Percentiles rank a stretch among this genome's conserved stretches.
Evolutionary conservation across 2,888 invertebrate species (phyloP).

Genomic region (Drosophila ustulata): DNA sequence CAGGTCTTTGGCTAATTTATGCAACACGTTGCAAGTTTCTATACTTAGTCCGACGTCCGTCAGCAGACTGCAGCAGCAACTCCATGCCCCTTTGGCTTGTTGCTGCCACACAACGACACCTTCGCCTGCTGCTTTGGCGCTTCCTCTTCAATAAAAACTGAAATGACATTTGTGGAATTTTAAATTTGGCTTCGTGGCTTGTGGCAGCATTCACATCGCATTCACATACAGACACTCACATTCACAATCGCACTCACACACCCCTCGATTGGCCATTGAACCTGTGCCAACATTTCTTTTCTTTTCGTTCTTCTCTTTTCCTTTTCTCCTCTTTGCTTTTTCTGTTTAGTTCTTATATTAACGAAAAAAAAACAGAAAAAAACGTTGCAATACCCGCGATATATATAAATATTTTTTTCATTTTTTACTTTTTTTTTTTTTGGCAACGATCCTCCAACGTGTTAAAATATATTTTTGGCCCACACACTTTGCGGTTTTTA

Average conservation of each 20-base stretch:
- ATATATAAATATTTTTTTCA: conserved; percentile 16
- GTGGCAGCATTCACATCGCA: conserved; percentile 33
- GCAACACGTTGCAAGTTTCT: conserved; percentile 67
- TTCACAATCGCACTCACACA: not conserved
- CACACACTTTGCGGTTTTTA: conserved; percentile 65
- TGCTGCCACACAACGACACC: conserved; percentile 29
- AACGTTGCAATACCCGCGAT: conserved; percentile 23
- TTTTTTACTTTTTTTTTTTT: conserved; percentile 38
- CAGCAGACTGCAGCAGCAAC: not conserved
- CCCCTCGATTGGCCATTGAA: conserved; percentile 78
- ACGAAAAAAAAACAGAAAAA: conserved; percentile 9
- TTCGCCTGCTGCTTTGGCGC: conserved; percentile 21
- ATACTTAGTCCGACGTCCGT: conserved; percentile 35
- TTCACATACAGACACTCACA: conserved; percentile 4
- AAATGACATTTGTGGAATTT: conserved; percentile 79
- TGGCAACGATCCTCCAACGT: conserved; percentile 63
- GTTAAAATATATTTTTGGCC: conserved; percentile 60
- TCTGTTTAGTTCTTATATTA: conserved; percentile 33
- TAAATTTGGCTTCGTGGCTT: conserved; percentile 65
- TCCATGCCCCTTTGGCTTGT: not conserved
- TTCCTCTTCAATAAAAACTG: conserved; percentile 62
- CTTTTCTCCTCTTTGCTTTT: conserved; percentile 19
- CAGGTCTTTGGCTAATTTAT: conserved; percentile 61
- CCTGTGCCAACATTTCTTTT: conserved; percentile 78
- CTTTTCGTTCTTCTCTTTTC: no score